Conservation (phyloP, 2,888 invertebrate genomes). For the Acronicta leporina region DNA sequence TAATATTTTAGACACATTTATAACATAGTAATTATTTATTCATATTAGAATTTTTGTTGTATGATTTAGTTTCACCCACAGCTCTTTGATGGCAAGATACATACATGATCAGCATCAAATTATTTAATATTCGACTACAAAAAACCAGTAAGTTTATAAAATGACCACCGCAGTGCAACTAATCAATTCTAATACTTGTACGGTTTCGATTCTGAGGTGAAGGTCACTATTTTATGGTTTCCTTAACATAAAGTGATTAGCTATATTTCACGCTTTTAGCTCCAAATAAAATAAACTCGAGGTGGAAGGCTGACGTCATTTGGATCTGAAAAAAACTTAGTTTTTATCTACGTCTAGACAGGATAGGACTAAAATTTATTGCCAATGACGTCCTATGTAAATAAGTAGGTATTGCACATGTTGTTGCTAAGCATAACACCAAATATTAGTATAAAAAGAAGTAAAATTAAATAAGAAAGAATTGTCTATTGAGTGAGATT, state of each 20-base stretch:
- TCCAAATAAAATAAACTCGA: constrained; percentile 14
- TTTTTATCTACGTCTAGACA: constrained; percentile 29
- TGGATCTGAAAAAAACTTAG: constrained; percentile 9
- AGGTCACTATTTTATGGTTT: constrained; percentile 44
- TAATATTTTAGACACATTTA: too few relatives aligned
- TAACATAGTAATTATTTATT: too few relatives aligned
- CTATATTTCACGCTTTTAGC: constrained; percentile 19
- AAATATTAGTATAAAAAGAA: neutral
- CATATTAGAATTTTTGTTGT: too few relatives aligned
- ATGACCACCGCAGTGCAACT: constrained; percentile 21
- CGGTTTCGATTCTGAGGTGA: constrained; percentile 47
- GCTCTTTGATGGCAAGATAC: too few relatives aligned
- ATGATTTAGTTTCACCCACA: too few relatives aligned
- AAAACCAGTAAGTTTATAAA: constrained; percentile 7
- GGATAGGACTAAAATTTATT: constrained; percentile 14
- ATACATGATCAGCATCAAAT: too few relatives aligned
- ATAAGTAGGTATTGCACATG: constrained; percentile 1
- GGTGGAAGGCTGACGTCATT: constrained; percentile 13
- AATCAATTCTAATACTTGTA: constrained; percentile 36
- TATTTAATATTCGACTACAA: too few relatives aligned
- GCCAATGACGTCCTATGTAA: neutral
- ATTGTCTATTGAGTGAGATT: too few relatives aligned
- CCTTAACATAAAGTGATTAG: constrained; percentile 27
- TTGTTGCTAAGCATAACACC: constrained; percentile 11
- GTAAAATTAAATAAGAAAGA: neutral